Evolutionary conservation across 92 coral and sea anemone genomes (phyloP).

Genomic region (Palythoa grandis): DNA sequence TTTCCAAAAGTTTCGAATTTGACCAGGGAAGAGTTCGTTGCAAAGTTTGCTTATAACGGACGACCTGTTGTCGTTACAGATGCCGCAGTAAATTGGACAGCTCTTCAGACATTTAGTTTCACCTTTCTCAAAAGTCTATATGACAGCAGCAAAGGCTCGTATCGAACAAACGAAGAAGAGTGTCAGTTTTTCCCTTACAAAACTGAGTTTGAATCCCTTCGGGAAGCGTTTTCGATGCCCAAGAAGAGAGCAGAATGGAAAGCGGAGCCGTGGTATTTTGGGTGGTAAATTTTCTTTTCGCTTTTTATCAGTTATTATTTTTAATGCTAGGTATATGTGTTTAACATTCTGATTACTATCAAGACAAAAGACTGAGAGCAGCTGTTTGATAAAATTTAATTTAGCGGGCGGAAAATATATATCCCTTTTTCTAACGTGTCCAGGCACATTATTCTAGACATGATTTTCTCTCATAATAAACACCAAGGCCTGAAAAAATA

Average conservation of each 20-base stretch:
- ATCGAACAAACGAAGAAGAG: slow-evolving; percentile 84
- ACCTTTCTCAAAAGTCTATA: slow-evolving; percentile 78
- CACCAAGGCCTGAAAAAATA: neutral
- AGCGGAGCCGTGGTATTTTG: slow-evolving; percentile 96
- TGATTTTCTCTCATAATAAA: neutral
- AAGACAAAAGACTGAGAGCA: neutral
- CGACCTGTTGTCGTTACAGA: slow-evolving; percentile 94
- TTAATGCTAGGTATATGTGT: neutral
- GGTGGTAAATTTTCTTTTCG: slow-evolving; percentile 74
- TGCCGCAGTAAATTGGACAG: slow-evolving; percentile 95
- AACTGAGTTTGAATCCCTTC: slow-evolving; percentile 81
- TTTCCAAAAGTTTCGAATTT: slow-evolving; percentile 85
- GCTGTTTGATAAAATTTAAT: neutral
- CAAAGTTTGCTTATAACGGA: slow-evolving; percentile 89
- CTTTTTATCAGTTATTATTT: neutral
- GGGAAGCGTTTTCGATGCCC: slow-evolving; percentile 88
- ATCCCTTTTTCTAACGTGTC: neutral
- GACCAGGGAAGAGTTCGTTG: slow-evolving; percentile 70
- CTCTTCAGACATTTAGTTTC: slow-evolving; percentile 72
- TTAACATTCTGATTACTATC: neutral
- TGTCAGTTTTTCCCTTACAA: slow-evolving; percentile 98
- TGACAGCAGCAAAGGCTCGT: slow-evolving; percentile 81
- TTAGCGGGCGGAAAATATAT: neutral
- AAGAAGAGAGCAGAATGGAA: slow-evolving; percentile 84
- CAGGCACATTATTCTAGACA: neutral